phyloP scores from a whole-genome alignment of 2,888 invertebrate genomes.

The Eristalis tenax region DNA sequence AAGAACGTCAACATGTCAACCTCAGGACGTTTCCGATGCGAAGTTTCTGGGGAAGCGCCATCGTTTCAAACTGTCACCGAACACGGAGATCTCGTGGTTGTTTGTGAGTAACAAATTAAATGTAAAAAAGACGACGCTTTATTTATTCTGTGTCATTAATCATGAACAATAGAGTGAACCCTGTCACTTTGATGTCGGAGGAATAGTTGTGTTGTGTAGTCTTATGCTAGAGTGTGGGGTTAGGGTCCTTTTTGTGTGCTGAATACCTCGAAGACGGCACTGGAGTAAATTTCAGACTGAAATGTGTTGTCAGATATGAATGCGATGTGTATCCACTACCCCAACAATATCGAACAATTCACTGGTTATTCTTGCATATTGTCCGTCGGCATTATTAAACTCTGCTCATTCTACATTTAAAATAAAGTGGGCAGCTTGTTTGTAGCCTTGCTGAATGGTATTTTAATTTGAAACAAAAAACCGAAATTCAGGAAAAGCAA shows the following conservation, averaged over 20 bases:
- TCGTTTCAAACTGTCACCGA: constrained; percentile 87
- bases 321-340: no score
- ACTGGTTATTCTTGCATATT: no score
- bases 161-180: constrained; percentile 50
- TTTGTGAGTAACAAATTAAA: constrained; percentile 83
- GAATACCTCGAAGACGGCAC: not conserved
- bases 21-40: constrained; percentile 86
- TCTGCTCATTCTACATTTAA: no score
- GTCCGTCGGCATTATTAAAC: no score
- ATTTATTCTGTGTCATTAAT: constrained; percentile 53
- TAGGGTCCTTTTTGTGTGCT: not conserved
- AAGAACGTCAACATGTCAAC: constrained; percentile 85
- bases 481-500: no score
- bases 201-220: not conserved
- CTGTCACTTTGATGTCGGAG: constrained; percentile 44
- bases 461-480: no score
- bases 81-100: constrained; percentile 86
- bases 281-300: not conserved
- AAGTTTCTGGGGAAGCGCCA: constrained; percentile 88
- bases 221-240: not conserved
- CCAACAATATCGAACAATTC: no score
- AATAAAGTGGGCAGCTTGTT: no score
- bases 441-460: no score
- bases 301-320: not conserved
- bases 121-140: constrained; percentile 10